A percentile compares a stretch with the other conserved stretches of the same genome.
Evolutionary conservation across 1,140 invertebrate genomes (phyloP).

Genomic region (Plodia interpunctella): DNA sequence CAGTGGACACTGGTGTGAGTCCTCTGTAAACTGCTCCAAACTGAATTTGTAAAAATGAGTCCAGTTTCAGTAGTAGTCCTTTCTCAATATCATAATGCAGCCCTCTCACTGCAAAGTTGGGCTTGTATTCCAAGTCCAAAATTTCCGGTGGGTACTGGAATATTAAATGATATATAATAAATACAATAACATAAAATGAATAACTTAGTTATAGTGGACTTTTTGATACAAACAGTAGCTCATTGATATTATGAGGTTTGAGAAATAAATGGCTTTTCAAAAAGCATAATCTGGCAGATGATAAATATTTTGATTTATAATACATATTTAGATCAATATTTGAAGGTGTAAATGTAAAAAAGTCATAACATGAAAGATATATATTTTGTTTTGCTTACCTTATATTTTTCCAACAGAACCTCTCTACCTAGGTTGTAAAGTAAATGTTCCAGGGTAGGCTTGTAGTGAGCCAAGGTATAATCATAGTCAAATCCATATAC

Average conservation of each 20-base stretch:
- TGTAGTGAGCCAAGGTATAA: slow-evolving; percentile 98
- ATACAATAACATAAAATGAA: neutral
- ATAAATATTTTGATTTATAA: too few species aligned
- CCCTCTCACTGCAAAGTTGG: slow-evolving; percentile 94
- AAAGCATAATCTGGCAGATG: too few species aligned
- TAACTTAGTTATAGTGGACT: too few species aligned
- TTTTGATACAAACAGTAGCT: too few species aligned
- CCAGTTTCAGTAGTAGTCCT: slow-evolving; percentile 95
- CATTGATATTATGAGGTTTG: too few species aligned
- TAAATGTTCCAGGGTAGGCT: slow-evolving; percentile 91
- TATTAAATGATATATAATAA: slow-evolving; percentile 15
- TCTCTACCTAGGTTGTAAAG: slow-evolving; percentile 94
- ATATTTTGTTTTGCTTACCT: slow-evolving; percentile 81
- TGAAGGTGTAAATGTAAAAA: too few species aligned
- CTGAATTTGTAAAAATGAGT: slow-evolving; percentile 97
- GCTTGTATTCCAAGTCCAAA: slow-evolving; percentile 88
- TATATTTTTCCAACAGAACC: slow-evolving; percentile 91
- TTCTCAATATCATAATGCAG: slow-evolving; percentile 98
- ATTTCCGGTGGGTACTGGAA: slow-evolving; percentile 95
- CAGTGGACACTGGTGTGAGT: slow-evolving; percentile 86
- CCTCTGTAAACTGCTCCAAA: slow-evolving; percentile 96
- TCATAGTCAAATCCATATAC: slow-evolving; percentile 99
- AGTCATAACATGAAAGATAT: too few species aligned
- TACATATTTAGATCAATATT: too few species aligned
- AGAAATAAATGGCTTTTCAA: too few species aligned